phyloP scores from a whole-genome alignment of 2,113 vertebrate genomes.

The Neopipo cinnamomea region DNA sequence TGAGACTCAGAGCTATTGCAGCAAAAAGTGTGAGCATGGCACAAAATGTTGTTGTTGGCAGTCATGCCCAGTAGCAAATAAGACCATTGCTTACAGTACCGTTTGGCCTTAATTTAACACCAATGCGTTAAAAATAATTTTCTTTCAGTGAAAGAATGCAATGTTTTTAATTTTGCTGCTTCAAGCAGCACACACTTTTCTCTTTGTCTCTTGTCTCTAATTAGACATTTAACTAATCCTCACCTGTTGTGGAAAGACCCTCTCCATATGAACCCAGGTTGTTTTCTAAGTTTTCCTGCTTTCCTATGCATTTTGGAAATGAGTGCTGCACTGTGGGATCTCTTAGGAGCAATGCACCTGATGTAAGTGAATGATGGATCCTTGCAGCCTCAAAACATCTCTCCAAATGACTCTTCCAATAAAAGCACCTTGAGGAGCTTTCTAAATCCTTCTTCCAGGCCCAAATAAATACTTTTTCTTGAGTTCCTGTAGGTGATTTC shows the following conservation, averaged over 20 bases:
- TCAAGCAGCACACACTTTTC: not conserved
- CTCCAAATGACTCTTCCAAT: not conserved
- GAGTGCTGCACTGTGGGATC: accelerated
- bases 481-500: not conserved
- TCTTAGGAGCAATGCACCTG: not conserved
- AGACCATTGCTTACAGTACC: not conserved
- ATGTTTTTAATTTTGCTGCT: not conserved
- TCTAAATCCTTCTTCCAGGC: not conserved
- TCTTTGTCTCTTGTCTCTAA: not conserved
- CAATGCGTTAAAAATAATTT: not conserved
- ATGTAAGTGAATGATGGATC: not conserved
- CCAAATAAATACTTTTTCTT: not conserved
- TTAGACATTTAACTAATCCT: not conserved
- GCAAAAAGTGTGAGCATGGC: not conserved
- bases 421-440: not conserved
- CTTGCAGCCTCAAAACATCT: not conserved
- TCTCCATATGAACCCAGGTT: accelerated
- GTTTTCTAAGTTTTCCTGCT: not conserved
- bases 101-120: not conserved
- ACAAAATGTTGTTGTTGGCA: not conserved
- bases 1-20: not conserved
- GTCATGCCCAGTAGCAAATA: not conserved
- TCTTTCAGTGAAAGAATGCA: not conserved
- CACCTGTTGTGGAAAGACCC: not conserved
- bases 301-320: not conserved